Conservation (phyloP, 1,140 invertebrate genomes). For the Philopotamus ludificatus region DNA sequence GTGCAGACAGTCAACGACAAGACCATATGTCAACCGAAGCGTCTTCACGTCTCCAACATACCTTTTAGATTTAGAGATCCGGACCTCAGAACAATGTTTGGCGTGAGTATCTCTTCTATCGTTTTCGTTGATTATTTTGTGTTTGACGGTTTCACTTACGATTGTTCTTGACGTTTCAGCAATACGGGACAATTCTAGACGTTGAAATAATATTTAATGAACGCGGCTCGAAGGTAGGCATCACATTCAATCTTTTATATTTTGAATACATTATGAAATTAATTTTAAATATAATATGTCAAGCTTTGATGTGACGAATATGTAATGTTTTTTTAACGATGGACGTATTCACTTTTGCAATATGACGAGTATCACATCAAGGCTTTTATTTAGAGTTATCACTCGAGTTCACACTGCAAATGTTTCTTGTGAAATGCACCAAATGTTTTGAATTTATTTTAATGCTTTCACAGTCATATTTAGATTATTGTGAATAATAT, state of each 20-base stretch:
- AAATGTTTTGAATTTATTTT: slow-evolving; percentile 24
- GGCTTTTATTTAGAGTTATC: slow-evolving; percentile 34
- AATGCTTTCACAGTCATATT: slow-evolving; percentile 16
- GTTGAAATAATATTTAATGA: slow-evolving; percentile 99
- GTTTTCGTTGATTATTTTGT: too few species aligned
- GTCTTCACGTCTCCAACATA: slow-evolving; percentile 96
- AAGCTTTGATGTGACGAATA: slow-evolving; percentile 12
- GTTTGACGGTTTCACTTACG: neutral
- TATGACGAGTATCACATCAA: slow-evolving; percentile 26
- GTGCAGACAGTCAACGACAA: slow-evolving; percentile 50
- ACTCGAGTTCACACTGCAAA: slow-evolving; percentile 39
- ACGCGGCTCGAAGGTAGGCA: slow-evolving; percentile 96
- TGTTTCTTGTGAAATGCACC: slow-evolving; percentile 38
- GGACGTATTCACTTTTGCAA: neutral
- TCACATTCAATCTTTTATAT: slow-evolving; percentile 23
- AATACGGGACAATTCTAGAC: slow-evolving; percentile 97
- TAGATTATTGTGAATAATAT: neutral
- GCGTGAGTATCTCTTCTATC: slow-evolving; percentile 69
- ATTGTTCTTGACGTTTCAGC: slow-evolving; percentile 67
- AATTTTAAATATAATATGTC: slow-evolving; percentile 17
- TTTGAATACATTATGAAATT: slow-evolving; percentile 8
- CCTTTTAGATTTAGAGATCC: slow-evolving; percentile 98
- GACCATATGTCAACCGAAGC: slow-evolving; percentile 73
- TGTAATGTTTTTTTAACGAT: neutral
- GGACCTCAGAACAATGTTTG: slow-evolving; percentile 95